These are phyloP conservation scores for Coelopa frigida DNA, from an alignment of 1,140 invertebrate genomes.

Conservation along the genomic window DNA sequence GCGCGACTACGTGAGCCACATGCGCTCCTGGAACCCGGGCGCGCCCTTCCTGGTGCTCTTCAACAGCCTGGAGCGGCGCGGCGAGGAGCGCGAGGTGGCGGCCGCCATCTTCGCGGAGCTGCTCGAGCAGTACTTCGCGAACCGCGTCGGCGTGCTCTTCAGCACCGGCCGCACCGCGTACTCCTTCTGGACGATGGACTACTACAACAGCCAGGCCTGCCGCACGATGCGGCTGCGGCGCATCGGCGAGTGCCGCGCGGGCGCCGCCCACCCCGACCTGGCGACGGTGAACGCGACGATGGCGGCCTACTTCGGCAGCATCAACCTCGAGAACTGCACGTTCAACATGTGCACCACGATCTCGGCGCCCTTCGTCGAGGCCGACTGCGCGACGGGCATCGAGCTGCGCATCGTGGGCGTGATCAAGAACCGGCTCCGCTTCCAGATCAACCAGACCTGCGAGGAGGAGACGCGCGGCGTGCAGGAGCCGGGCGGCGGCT, in stretches of 20 bases:
- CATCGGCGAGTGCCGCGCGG: conserved; percentile 26
- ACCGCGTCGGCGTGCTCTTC: conserved; percentile 33
- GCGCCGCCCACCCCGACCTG: background rate
- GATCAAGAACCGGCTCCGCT: conserved; percentile 22
- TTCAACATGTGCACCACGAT: conserved; percentile 36
- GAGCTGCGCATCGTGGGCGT: conserved; percentile 35
- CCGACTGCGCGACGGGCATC: conserved; percentile 28
- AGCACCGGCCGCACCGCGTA: conserved; percentile 23
- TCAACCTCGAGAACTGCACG: conserved; percentile 31
- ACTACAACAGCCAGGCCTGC: conserved; percentile 33
- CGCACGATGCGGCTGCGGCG: conserved; percentile 23
- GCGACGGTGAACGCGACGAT: conserved; percentile 20
- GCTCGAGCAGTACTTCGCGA: conserved; percentile 28
- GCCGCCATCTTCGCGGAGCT: conserved; percentile 24
- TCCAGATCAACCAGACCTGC: conserved; percentile 34
- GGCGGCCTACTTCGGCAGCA: conserved; percentile 16
- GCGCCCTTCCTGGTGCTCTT: conserved; percentile 34
- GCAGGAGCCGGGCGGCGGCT: conserved; percentile 36
- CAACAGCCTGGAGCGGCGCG: conserved; percentile 17
- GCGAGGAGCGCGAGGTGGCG: conserved; percentile 19
- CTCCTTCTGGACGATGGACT: conserved; percentile 32
- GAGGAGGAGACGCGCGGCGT: conserved; percentile 52
- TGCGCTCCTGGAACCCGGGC: conserved; percentile 38
- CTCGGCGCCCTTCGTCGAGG: conserved; percentile 36
- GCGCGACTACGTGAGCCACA: conserved; percentile 17